Percentiles rank a stretch among this genome's conserved stretches.
These are phyloP conservation scores for Eudyptes chrysolophus DNA, from an alignment of 2,113 vertebrate species.

Conservation along the genomic window DNA sequence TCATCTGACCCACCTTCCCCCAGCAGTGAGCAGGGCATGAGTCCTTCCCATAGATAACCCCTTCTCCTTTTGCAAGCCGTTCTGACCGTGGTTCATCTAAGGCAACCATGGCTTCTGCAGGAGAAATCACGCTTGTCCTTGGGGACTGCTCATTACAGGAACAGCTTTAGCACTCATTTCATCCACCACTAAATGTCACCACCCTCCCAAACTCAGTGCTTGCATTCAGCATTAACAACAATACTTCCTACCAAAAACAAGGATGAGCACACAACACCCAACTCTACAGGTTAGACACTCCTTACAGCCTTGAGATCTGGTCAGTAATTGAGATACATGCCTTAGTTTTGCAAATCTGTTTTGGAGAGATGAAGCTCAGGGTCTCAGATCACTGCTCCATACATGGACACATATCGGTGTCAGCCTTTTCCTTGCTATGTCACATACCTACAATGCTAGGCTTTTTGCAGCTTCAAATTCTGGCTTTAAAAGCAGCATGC, in stretches of 20 bases:
- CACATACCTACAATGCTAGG: neutral
- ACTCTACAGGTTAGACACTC: neutral
- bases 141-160: neutral
- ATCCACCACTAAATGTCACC: neutral
- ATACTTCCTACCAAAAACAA: neutral
- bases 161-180: neutral
- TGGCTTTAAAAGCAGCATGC: neutral
- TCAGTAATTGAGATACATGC: neutral
- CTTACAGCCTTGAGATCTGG: neutral
- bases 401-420: rapidly evolving
- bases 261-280: neutral
- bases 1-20: neutral
- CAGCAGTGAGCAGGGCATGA: neutral
- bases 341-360: neutral
- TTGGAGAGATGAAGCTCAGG: neutral
- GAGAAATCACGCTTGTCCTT: neutral
- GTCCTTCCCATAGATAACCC: neutral
- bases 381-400: neutral
- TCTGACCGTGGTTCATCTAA: neutral
- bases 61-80: neutral
- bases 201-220: neutral
- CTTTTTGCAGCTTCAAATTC: neutral
- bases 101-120: neutral
- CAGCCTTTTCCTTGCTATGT: neutral
- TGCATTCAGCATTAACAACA: neutral